A percentile compares a stretch with the other conserved stretches of the same genome.
Conservation (phyloP, 2,797 vertebrate species). For the Dermochelys coriacea region DNA sequence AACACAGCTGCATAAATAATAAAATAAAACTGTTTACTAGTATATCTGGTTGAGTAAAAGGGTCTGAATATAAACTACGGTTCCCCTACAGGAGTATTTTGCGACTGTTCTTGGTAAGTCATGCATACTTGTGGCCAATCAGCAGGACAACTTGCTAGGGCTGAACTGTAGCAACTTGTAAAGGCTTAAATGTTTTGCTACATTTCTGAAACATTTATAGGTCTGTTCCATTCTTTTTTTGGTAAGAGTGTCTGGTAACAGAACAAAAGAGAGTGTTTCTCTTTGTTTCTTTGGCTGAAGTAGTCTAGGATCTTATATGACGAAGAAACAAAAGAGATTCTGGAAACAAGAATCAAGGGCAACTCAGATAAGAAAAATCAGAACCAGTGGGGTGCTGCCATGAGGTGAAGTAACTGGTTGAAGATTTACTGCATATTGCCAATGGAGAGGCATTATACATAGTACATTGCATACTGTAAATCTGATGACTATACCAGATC, state of each 20-base stretch:
- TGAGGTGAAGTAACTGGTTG: background rate
- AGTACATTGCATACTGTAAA: rapidly evolving
- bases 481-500: background rate
- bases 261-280: slow-evolving; percentile 12
- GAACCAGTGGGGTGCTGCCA: background rate
- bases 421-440: background rate
- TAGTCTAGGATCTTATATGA: background rate
- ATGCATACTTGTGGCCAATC: background rate
- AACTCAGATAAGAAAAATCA: background rate
- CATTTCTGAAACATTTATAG: background rate
- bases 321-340: background rate
- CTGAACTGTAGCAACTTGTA: background rate
- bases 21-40: slow-evolving; percentile 24
- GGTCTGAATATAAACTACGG: slow-evolving; percentile 9
- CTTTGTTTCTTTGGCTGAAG: background rate
- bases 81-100: background rate
- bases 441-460: background rate
- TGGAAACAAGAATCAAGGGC: background rate
- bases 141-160: background rate
- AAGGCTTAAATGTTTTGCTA: slow-evolving; percentile 14
- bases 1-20: slow-evolving; percentile 34
- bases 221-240: slow-evolving; percentile 12
- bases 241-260: background rate
- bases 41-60: background rate
- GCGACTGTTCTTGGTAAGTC: background rate